phyloP scores from a whole-genome alignment of 2,888 invertebrate genomes.

The Mellilla xanthometata region DNA sequence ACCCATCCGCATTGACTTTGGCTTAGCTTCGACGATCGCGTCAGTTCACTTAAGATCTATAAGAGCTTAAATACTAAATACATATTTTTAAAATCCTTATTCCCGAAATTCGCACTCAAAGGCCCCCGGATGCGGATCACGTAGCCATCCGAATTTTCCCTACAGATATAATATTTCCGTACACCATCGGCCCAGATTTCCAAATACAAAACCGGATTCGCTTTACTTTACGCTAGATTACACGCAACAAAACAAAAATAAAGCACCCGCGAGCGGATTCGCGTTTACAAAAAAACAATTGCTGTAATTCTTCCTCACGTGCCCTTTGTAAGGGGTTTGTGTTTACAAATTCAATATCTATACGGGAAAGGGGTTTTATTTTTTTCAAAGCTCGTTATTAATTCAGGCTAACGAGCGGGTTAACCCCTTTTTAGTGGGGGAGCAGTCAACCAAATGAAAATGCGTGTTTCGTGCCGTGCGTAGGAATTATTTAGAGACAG shows the following conservation, averaged over 20 bases:
- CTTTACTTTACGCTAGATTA: slow-evolving; percentile 33
- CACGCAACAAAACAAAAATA: slow-evolving; percentile 27
- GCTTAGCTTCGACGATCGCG: too few relatives aligned
- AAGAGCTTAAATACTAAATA: too few relatives aligned
- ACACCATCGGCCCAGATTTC: background rate
- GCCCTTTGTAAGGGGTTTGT: slow-evolving; percentile 30
- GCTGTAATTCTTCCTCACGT: slow-evolving; percentile 27
- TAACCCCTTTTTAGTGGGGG: slow-evolving; percentile 36
- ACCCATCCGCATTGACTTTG: too few relatives aligned
- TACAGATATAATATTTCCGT: slow-evolving; percentile 15
- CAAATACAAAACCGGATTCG: slow-evolving; percentile 22
- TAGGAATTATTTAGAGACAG: too few relatives aligned
- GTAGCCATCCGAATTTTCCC: slow-evolving; percentile 5
- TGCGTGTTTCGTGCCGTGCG: background rate
- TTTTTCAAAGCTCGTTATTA: slow-evolving; percentile 44
- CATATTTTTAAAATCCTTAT: too few relatives aligned
- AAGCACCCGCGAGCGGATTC: slow-evolving; percentile 28
- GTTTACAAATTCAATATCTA: slow-evolving; percentile 36
- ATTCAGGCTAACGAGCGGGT: slow-evolving; percentile 56
- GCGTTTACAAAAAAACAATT: slow-evolving; percentile 28
- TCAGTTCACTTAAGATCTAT: too few relatives aligned
- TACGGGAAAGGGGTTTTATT: slow-evolving; percentile 14
- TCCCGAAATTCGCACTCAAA: too few relatives aligned
- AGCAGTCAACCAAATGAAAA: slow-evolving; percentile 26
- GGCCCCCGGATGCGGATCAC: slow-evolving; percentile 2